Base-by-base conservation (phyloP, 2,797 vertebrate genomes). In the Centroberyx gerrardi region DNA sequence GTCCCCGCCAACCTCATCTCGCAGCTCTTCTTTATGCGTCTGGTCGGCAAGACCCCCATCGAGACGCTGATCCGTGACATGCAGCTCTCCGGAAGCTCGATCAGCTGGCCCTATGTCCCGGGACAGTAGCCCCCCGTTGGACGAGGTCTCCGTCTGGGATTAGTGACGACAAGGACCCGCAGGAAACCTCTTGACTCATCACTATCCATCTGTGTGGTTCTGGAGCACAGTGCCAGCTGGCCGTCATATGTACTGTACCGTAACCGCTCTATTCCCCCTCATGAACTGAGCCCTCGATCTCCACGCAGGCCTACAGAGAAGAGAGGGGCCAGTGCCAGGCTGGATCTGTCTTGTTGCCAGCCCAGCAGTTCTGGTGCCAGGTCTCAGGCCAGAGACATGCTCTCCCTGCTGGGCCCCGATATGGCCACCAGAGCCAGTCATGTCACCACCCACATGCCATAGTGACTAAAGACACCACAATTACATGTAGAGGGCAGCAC, bases 51-150 rank as follows among this genome's bases (percentile, higher is more conserved):
- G 88, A 99, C 97, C 0, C 97, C 97, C 90, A 98, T 98, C 1
- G 97, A 98, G 93, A 99, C 97, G 0, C 95, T 98, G 27, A 97
- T 98, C 92, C 95, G 97, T 7, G 97, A 98, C 96, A 99, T 99
- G 97, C 96, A 98, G 83, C 97, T 99, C 46, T 98, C 97, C 0
- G 97, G 97, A 64, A 98, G 97, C 88, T 96, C 96, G 62, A 98
- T 98, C 94, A 98, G 96, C 93, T 99, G 97, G 97, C 97, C 97
- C 79, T 98, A 98, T 0, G 96, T 96, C 49, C 87, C 96, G 0
- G 96, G 96, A 81, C 97, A 98, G 90, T 97, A 96, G 82, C 85
- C 62, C 56, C 42, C 28, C 0, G 10, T 14, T 4, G 67, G 81
- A 15, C 15, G 63, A 89, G 90, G 90, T 88, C 84, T 88, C 87